Base-by-base conservation (phyloP, 2,113 vertebrate genomes). In the Rhegmatorhina hoffmannsi region DNA sequence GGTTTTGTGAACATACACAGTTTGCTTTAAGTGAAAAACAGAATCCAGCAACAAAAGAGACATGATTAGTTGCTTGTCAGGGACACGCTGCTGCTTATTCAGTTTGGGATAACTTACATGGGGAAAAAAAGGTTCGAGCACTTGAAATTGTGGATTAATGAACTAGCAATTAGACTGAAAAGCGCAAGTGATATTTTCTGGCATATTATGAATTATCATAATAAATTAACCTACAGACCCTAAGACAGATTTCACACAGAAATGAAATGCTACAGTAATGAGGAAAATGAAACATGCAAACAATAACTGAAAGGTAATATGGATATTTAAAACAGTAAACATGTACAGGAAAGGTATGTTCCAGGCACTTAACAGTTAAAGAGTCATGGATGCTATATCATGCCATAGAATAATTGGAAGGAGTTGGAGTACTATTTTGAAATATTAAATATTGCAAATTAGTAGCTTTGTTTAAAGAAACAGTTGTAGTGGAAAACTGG, bases 51-150 rank as follows among this genome's bases (percentile, higher is more conserved):
- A 59, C 13, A 84, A 36, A 55, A 73, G 47, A 87, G 24, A 82
- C 12, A 36, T 2, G 0, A 14, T 50, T 79, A 68, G 44, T 13
- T 73, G 15, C 19, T 59, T 84, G 7, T 49, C 31, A 82, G 36
- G 17, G 55, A 60, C 46, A 68, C 58, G 43, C 21, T 92, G 72
- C 23, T 87, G 26, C 34, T 94, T 58, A 46, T 69, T 90, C 76
- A 84, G 10, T 12, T 72, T 91, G 72, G n/a, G 70, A 85, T 7
- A 94, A 96, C 96, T 76, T 73, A 56, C 59, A 72, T 10, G 77
- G 46, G 62, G 93, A 95, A 94, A 47, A 47, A 92, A 96, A 94
- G 72, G 63, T 94, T 90, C 95, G 44, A 92, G 31, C 23, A 67
- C 52, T 85, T 87, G 53, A 89, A 91, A 23, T 3, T 87, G 26